Percentiles rank a stretch among this genome's conserved stretches.
Evolutionary conservation across 2,888 invertebrate genomes (phyloP).

Genomic region (Eupithecia tripunctaria): DNA sequence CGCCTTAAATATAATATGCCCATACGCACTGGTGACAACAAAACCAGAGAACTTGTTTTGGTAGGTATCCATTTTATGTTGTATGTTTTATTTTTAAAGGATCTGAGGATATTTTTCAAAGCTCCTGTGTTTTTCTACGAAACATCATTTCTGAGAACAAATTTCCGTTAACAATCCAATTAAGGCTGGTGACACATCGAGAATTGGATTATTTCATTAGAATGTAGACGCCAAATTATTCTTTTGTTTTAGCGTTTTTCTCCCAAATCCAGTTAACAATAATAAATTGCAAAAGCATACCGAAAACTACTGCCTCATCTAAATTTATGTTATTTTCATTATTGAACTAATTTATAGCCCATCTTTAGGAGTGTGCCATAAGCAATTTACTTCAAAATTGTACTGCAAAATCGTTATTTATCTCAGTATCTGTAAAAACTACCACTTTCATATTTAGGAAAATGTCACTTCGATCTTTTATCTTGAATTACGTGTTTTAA

Average conservation of each 20-base stretch:
- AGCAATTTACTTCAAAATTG: no score
- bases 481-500: no score
- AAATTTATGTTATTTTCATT: not conserved
- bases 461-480: no score
- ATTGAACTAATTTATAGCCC: not conserved
- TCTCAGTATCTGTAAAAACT: no score
- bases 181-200: not conserved
- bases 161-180: constrained; percentile 5
- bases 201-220: constrained; percentile 10
- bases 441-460: no score
- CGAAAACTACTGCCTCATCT: not conserved
- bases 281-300: not conserved
- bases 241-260: not conserved
- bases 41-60: not conserved
- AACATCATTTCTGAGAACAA: not conserved
- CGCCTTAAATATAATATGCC: no score
- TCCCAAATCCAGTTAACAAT: not conserved
- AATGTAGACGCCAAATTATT: not conserved
- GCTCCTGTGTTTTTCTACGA: not conserved
- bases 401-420: no score
- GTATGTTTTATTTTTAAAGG: not conserved
- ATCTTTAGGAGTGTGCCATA: no score
- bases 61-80: not conserved
- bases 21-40: not conserved
- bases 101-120: not conserved